These are phyloP conservation scores for Yponomeuta plumbellus DNA, from an alignment of 2,888 invertebrate genomes.

Conservation along the genomic window DNA sequence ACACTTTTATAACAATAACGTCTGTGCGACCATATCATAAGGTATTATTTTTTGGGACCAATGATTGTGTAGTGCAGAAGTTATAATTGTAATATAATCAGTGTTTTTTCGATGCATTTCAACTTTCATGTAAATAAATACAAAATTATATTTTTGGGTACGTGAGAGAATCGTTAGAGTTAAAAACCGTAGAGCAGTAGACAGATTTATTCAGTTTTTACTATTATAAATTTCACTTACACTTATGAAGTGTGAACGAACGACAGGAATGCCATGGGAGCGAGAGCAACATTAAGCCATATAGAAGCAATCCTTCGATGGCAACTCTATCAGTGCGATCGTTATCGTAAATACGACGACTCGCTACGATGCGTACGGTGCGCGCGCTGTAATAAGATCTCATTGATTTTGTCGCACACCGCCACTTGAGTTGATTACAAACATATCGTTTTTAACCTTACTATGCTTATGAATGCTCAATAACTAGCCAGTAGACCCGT, in stretches of 20 bases:
- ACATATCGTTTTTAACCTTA: constrained; percentile 16
- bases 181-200: too few species aligned
- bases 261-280: neutral
- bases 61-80: too few species aligned
- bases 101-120: too few species aligned
- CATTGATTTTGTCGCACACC: constrained; percentile 8
- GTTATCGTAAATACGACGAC: constrained; percentile 6
- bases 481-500: constrained; percentile 61
- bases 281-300: neutral
- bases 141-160: too few species aligned
- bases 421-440: constrained; percentile 10
- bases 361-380: neutral
- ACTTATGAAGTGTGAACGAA: neutral
- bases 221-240: neutral
- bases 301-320: neutral
- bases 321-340: constrained; percentile 4
- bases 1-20: too few species aligned
- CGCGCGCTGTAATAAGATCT: constrained; percentile 5
- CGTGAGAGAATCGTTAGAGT: too few species aligned
- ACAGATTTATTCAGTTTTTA: too few species aligned
- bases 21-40: too few species aligned
- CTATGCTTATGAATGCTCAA: constrained; percentile 30
- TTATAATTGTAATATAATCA: too few species aligned
- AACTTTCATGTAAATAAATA: too few species aligned
- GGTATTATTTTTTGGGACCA: too few species aligned